Conservation (phyloP, 2,113 vertebrate species). For the Prolemur simus region DNA sequence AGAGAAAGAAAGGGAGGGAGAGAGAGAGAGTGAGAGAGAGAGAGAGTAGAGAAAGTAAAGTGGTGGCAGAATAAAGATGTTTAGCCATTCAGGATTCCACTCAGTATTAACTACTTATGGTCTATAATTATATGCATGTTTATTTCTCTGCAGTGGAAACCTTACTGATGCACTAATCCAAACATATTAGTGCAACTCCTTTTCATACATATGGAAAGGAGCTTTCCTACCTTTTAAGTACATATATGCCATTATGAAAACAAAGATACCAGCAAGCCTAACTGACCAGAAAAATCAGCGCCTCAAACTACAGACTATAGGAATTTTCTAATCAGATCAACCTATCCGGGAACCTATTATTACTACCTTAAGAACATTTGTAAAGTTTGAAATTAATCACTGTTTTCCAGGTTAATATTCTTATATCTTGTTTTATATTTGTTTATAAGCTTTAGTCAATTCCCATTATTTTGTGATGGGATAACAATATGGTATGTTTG, state of each 20-base stretch:
- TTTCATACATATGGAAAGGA: not conserved
- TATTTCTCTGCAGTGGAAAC: slow-evolving; percentile 1
- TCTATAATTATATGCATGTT: not conserved
- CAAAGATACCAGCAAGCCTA: not conserved
- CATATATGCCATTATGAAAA: not conserved
- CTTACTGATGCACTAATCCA: not conserved
- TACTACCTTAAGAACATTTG: not conserved
- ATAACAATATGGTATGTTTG: not conserved
- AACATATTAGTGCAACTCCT: not conserved
- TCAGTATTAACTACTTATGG: not conserved
- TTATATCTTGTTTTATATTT: slow-evolving; percentile 3
- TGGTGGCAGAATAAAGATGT: not conserved
- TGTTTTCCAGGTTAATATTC: not conserved
- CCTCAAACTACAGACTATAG: not conserved
- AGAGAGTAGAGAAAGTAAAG: not conserved
- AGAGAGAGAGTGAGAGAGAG: too few species aligned
- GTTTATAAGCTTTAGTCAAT: slow-evolving; percentile 13
- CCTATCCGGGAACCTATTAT: not conserved
- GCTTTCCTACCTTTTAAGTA: not conserved
- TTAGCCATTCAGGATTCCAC: slow-evolving; percentile 19
- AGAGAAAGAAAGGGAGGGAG: not conserved
- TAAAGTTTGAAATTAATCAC: slow-evolving; percentile 11
- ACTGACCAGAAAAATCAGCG: not conserved
- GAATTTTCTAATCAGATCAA: slow-evolving; percentile 8
- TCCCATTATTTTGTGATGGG: not conserved